Evolutionary conservation across 2,797 vertebrate species (phyloP).

Genomic region (Anolis apletophallus): DNA sequence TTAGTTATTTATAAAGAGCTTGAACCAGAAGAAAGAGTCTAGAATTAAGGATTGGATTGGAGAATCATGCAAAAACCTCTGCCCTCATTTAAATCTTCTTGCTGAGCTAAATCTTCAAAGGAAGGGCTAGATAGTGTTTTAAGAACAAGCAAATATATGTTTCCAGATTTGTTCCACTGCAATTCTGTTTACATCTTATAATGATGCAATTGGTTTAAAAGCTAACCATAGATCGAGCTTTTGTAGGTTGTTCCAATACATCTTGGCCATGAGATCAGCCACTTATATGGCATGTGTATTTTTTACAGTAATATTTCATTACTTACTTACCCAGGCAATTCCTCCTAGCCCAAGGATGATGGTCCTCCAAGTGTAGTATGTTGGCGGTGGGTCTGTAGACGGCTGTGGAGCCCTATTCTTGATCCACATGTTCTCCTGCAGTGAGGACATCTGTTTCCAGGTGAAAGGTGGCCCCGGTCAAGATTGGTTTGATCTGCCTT

Average conservation of each 20-base stretch:
- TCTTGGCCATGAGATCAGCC: background rate
- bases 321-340: too few species aligned
- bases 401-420: too few species aligned
- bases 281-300: background rate
- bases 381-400: too few species aligned
- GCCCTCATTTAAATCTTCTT: conserved; percentile 6
- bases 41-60: conserved; percentile 31
- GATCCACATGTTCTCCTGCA: too few species aligned
- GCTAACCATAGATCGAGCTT: background rate
- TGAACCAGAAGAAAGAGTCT: conserved; percentile 17
- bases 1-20: conserved; percentile 47
- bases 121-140: background rate
- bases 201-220: background rate
- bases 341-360: too few species aligned
- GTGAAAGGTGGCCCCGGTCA: too few species aligned
- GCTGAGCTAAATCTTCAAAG: conserved; percentile 20
- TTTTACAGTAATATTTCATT: background rate
- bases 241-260: background rate
- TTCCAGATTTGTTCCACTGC: background rate
- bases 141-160: conserved; percentile 1
- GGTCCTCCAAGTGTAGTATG: too few species aligned
- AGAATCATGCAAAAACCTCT: conserved; percentile 6
- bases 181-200: background rate
- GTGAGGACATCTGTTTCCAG: too few species aligned
- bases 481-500: too few species aligned